Conservation (phyloP, 37 sponge, comb jelly and placozoan genomes). For the Halichondria panicea region DNA sequence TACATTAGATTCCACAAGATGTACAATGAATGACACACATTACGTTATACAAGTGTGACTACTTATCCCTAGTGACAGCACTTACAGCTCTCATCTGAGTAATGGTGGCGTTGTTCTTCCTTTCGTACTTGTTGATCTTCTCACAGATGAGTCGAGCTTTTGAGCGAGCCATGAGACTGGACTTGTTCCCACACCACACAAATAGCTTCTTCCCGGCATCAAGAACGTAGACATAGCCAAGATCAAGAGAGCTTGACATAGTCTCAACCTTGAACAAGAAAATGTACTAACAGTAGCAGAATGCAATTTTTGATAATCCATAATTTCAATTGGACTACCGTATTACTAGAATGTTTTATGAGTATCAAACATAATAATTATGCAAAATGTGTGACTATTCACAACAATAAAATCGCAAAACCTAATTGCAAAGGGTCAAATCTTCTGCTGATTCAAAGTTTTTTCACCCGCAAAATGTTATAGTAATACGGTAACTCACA, state of each 20-base stretch:
- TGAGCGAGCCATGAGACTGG: constrained; percentile 51
- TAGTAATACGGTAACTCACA: too few relatives aligned
- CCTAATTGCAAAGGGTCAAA: too few relatives aligned
- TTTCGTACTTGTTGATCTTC: constrained; percentile 91
- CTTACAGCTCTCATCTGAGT: constrained; percentile 52
- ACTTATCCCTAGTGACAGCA: neutral
- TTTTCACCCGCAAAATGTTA: too few relatives aligned
- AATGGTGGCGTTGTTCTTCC: constrained; percentile 73
- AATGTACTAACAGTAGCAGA: neutral
- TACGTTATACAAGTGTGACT: neutral
- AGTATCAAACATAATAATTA: too few relatives aligned
- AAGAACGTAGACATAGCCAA: constrained; percentile 82
- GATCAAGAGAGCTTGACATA: constrained; percentile 59
- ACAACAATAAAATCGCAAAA: too few relatives aligned
- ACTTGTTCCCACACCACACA: constrained; percentile 85
- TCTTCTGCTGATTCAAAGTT: too few relatives aligned
- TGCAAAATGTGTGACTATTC: too few relatives aligned
- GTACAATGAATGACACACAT: neutral
- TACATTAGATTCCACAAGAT: too few relatives aligned
- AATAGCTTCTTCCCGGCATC: constrained; percentile 73
- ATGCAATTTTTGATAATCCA: too few relatives aligned
- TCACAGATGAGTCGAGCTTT: constrained; percentile 81
- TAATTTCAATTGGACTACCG: too few relatives aligned
- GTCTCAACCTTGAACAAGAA: constrained; percentile 28
- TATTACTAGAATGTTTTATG: too few relatives aligned